Conservation (phyloP, 2,113 vertebrate genomes). For the Crotalus viridis region DNA sequence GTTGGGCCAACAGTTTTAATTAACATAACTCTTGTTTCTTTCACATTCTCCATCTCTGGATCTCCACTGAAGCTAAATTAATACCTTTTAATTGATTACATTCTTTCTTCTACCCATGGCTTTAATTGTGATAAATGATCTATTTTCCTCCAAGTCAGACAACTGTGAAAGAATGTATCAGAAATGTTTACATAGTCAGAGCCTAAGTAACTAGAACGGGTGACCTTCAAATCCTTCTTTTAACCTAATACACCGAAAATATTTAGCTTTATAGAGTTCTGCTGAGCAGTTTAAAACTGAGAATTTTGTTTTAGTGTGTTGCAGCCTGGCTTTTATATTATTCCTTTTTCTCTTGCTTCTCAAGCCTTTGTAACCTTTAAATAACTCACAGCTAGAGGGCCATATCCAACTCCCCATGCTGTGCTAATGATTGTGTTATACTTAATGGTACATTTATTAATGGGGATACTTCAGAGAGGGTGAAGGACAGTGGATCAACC, state of each 20-base stretch:
- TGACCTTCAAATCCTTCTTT: neutral
- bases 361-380: constrained; percentile 32
- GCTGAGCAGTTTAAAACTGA: neutral
- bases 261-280: neutral
- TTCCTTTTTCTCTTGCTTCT: neutral
- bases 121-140: neutral
- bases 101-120: neutral
- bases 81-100: neutral
- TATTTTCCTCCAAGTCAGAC: neutral
- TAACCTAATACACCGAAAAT: neutral
- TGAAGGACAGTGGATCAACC: constrained; percentile 33
- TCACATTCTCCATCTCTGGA: neutral
- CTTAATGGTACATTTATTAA: constrained; percentile 25
- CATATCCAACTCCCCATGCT: constrained; percentile 24
- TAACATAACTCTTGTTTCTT: neutral
- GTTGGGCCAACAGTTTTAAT: neutral
- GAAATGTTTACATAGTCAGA: neutral
- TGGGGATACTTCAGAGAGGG: constrained; percentile 14
- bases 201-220: neutral
- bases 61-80: neutral
- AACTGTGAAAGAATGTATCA: neutral
- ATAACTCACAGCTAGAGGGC: constrained; percentile 27
- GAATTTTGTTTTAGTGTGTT: constrained; percentile 3
- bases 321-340: neutral
- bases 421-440: constrained; percentile 29